Evolutionary conservation across 2,113 vertebrate genomes (phyloP), one percentile per base, ranked within the genome.

Genomic region (Romanogobio albipinnatus): DNA sequence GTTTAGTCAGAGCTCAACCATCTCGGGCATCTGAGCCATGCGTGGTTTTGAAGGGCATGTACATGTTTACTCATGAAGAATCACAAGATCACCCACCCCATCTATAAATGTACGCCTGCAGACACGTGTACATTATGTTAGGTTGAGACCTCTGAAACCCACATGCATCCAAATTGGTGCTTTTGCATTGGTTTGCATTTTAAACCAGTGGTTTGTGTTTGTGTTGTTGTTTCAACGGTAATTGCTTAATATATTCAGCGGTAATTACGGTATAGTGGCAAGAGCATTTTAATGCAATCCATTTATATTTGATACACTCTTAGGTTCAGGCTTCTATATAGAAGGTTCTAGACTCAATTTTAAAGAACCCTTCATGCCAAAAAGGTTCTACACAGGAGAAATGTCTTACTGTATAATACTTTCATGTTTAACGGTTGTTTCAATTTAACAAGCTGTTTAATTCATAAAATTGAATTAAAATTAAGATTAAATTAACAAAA

Each of bases 1-100:
- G 43, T 77, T 84, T 86, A 88, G 85, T 86, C 85, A 86, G 82
- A 64, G 78, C 19, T 39, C 71, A 80, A 80, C 76, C 83, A 88
- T 83, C 36, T 64, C 9, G n/a, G 58, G 87, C 81, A 86, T 86
- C 76, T 47, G 75, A 75, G 81, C 83, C 59, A 76, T 82, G 79
- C 51, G 71, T 66, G 43, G 53, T 22, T 62, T 53, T 62, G 15
- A 82, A 62, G 53, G 66, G 36, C 49, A 83, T 51, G 66, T 68
- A 81, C 68, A 81, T 68, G 61, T 71, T 71, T 77, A 78, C 47
- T 66, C 61, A 61, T 26, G 4, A 49, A 66, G 47, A 70, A 84
- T 29, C 73, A 66, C 10, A 8, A 68, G 62, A 82, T 82, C 61
- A 68, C 9, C 17, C 78, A 81, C 45, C n/a, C 45, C 45, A 49